Evolutionary conservation across 2,797 vertebrate species (phyloP).

Genomic region (Phalloptychus januarius): DNA sequence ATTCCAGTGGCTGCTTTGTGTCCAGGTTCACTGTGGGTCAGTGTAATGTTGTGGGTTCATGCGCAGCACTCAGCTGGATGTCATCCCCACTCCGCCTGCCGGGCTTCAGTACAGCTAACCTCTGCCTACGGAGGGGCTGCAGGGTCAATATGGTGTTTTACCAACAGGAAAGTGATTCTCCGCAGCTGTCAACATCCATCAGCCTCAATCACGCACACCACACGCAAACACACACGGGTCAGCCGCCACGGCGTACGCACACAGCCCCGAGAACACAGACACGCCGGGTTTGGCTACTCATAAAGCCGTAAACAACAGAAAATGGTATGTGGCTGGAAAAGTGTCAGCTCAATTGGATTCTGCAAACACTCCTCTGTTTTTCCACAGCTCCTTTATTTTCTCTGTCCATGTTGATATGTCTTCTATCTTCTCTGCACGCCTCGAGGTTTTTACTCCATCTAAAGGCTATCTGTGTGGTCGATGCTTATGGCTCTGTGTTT

Average conservation of each 20-base stretch:
- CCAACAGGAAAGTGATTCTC: constrained; percentile 87
- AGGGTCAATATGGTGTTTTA: constrained; percentile 83
- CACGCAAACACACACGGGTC: constrained; percentile 51
- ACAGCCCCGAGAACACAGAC: constrained; percentile 41
- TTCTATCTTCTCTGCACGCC: constrained; percentile 58
- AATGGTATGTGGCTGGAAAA: constrained; percentile 75
- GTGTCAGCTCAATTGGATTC: constrained; percentile 77
- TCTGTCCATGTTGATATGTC: constrained; percentile 75
- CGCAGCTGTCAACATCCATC: constrained; percentile 87
- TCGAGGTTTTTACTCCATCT: constrained; percentile 64
- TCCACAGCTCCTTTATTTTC: constrained; percentile 67
- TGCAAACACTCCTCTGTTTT: constrained; percentile 68
- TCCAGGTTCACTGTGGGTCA: constrained; percentile 43
- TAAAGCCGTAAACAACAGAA: constrained; percentile 78
- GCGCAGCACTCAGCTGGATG: constrained; percentile 58
- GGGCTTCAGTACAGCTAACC: constrained; percentile 55
- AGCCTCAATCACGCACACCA: constrained; percentile 70
- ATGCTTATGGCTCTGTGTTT: constrained; percentile 63
- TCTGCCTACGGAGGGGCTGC: constrained; percentile 72
- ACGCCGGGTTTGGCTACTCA: constrained; percentile 64
- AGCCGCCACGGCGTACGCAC: constrained; percentile 41
- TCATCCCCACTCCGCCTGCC: constrained; percentile 55
- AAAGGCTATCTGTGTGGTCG: constrained; percentile 58
- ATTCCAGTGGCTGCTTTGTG: constrained; percentile 30
- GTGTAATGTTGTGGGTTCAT: constrained; percentile 55